Percentiles rank a stretch among this genome's conserved stretches.
These are phyloP conservation scores for Sarcophaga caerulescens DNA, from an alignment of 2,888 invertebrate species.

Conservation along the genomic window DNA sequence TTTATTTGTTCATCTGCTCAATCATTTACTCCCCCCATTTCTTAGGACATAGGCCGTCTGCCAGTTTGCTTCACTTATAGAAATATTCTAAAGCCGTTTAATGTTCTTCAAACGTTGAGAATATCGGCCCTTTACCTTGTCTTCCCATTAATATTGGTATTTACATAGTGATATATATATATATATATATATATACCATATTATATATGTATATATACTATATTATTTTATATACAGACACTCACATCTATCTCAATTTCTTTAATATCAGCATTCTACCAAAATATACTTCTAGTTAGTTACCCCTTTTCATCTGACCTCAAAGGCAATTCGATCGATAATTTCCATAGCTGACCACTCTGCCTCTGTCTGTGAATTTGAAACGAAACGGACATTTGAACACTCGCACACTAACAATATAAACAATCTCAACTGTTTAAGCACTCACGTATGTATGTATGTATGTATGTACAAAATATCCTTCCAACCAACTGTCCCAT, in stretches of 20 bases:
- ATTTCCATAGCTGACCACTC: slow-evolving; percentile 81
- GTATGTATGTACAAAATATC: slow-evolving; percentile 25
- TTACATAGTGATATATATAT: neutral
- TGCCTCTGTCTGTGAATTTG: slow-evolving; percentile 78
- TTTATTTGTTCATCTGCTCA: slow-evolving; percentile 49
- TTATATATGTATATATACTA: neutral
- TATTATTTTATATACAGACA: slow-evolving; percentile 31
- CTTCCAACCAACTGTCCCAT: slow-evolving; percentile 6
- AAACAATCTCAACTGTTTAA: neutral
- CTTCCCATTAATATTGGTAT: neutral
- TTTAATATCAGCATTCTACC: slow-evolving; percentile 44
- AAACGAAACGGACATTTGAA: slow-evolving; percentile 77
- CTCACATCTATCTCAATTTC: slow-evolving; percentile 70
- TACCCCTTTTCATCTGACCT: slow-evolving; percentile 76
- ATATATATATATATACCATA: neutral
- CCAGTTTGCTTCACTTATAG: slow-evolving; percentile 50
- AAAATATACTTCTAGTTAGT: slow-evolving; percentile 60
- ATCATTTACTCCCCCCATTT: slow-evolving; percentile 45
- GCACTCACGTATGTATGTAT: slow-evolving; percentile 17
- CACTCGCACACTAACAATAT: slow-evolving; percentile 72
- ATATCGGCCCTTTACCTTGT: slow-evolving; percentile 11
- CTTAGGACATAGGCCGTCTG: slow-evolving; percentile 51
- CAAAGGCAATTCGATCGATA: slow-evolving; percentile 81
- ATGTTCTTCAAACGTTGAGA: slow-evolving; percentile 54
- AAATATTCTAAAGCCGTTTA: slow-evolving; percentile 55